Conservation (phyloP, 2,888 invertebrate species). For the Metacarcinus magister region DNA sequence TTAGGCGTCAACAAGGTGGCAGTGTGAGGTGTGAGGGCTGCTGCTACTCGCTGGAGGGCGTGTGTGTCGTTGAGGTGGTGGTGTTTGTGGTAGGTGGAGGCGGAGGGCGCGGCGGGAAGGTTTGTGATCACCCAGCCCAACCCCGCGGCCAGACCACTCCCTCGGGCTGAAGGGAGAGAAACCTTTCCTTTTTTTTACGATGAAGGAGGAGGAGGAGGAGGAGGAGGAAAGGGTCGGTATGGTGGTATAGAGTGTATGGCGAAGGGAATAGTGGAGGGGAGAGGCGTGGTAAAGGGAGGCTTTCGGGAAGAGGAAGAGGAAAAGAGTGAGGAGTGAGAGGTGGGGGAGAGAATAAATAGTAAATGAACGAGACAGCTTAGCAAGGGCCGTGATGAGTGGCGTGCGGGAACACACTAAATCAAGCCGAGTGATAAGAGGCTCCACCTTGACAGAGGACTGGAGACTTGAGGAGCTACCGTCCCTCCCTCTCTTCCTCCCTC, state of each 20-base stretch:
- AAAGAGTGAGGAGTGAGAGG: neutral
- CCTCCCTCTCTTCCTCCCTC: slow-evolving; percentile 31
- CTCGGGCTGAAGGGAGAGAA: neutral
- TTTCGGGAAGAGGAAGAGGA: neutral
- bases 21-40: slow-evolving; percentile 2
- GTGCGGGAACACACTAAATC: slow-evolving; percentile 19
- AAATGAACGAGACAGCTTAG: neutral
- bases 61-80: neutral
- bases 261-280: neutral
- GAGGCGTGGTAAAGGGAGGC: neutral
- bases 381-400: slow-evolving; percentile 27
- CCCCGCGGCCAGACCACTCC: neutral
- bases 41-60: neutral
- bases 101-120: neutral
- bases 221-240: neutral
- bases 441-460: slow-evolving; percentile 6
- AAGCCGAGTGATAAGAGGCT: slow-evolving; percentile 15
- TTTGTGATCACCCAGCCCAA: slow-evolving; percentile 30
- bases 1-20: slow-evolving; percentile 1
- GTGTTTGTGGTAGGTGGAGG: neutral
- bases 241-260: neutral
- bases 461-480: slow-evolving; percentile 36
- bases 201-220: neutral
- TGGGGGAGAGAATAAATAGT: slow-evolving; percentile 22
- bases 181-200: neutral